Conservation (phyloP, 2,888 invertebrate genomes). For the Stenichneumon culpator region DNA sequence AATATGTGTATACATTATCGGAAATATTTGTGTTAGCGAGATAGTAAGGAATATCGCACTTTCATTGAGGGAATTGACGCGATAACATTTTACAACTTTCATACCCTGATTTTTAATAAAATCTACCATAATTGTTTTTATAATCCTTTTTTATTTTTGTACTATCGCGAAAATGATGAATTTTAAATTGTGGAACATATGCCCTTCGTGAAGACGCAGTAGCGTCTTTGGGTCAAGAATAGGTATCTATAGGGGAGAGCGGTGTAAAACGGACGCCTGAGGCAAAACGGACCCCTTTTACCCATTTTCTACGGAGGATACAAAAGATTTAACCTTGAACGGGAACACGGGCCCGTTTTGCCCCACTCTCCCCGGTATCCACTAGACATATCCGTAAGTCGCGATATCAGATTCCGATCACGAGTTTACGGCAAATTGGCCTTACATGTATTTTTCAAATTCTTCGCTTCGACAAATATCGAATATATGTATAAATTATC, state of each 20-base stretch:
- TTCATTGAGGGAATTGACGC: background rate
- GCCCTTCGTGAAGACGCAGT: background rate
- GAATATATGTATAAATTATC: background rate
- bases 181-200: background rate
- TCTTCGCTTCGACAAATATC: background rate
- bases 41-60: background rate
- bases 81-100: background rate
- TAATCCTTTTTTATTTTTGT: background rate
- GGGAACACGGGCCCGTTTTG: background rate
- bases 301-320: background rate
- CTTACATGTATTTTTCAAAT: conserved; percentile 40
- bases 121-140: background rate
- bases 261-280: background rate
- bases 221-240: background rate
- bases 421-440: conserved; percentile 39
- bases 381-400: conserved; percentile 34
- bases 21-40: background rate
- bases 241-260: background rate
- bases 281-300: background rate
- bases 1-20: background rate
- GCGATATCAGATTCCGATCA: conserved; percentile 52
- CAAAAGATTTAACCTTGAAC: background rate
- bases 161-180: background rate
- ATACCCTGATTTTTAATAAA: background rate
- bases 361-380: background rate